Base-by-base conservation (phyloP, 2,797 vertebrate species). In the Enteromius afrohamiltoni region DNA sequence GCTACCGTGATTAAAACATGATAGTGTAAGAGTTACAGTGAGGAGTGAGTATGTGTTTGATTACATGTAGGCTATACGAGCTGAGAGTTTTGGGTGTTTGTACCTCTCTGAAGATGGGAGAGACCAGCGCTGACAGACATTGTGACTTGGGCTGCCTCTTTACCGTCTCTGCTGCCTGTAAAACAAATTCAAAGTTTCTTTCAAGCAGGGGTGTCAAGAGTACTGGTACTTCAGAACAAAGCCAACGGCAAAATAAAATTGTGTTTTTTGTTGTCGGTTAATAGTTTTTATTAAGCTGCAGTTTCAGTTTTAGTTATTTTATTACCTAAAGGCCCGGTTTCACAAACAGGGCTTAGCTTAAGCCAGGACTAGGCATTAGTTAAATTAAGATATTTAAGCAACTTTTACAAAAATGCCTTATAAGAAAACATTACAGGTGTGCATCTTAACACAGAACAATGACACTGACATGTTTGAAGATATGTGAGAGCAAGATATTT, bases 21-120 rank as follows among this genome's bases (percentile, higher is more conserved):
- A 64, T 64, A 64, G 16, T 4, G 29, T 1, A 55, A 47, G 53
- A 58, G 17, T 31, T 55, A 64, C 47, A 78, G 29, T 64, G 34
- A 62, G 31, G 21, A 21, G 51, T 21, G n/a, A 60, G 55, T 23
- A 60, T 23, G 6, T 40, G 29, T 78, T 31, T 14, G 26, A 65
- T 14, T 47, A 49, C 10, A 13, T 11, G 26, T 21, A 51, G 40
- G 9, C 40, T 11, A 42, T 11, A 53, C 19, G 8, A 53, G 16
- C 6, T 55, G 34, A 77, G 26, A 53, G 49, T 7, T 31, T 64
- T 40, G 31, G 6, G 53, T 3, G 89, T 93, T 31, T 51, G 69
- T 94, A 98, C 98, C 97, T 99, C 98, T 95, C 96, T 97, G 69
- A 99, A 99, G 89, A 98, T 97, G 0, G 98, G 98, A 8, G 96